A percentile compares a stretch with the other conserved stretches of the same genome.
Evolutionary conservation across 2,113 vertebrate species (phyloP).

Genomic region (Pagrus major): DNA sequence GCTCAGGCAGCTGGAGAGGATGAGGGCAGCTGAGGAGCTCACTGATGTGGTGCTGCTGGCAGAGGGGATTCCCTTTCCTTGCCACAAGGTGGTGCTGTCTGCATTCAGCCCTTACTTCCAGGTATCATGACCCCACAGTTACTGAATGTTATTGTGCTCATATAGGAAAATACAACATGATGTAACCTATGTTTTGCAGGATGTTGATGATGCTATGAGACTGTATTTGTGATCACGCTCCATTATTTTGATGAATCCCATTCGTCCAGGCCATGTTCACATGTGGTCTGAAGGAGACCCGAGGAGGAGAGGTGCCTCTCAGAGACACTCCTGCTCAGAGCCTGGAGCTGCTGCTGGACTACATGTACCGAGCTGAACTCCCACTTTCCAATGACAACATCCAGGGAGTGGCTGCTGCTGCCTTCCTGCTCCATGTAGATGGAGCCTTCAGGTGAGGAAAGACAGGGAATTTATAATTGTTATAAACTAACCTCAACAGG

Average conservation of each 20-base stretch:
- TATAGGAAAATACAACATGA: background rate
- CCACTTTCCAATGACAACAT: constrained; percentile 86
- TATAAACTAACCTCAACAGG: background rate
- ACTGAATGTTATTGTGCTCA: background rate
- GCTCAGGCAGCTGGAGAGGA: constrained; percentile 85
- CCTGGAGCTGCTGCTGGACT: constrained; percentile 84
- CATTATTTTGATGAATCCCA: background rate
- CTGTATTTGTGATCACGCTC: background rate
- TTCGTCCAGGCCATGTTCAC: constrained; percentile 88
- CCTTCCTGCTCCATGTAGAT: constrained; percentile 93
- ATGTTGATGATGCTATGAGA: background rate
- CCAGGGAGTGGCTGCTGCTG: constrained; percentile 88
- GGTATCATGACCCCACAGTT: constrained; percentile 52
- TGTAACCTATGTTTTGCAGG: background rate
- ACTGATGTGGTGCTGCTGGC: constrained; percentile 89
- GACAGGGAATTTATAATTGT: background rate
- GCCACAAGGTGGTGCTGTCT: constrained; percentile 91
- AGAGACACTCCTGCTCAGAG: constrained; percentile 87
- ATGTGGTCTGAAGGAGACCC: constrained; percentile 90
- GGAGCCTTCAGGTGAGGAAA: constrained; percentile 81
- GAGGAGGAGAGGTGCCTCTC: constrained; percentile 85
- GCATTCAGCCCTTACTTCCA: constrained; percentile 94
- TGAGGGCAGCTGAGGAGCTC: constrained; percentile 87
- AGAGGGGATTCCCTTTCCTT: constrained; percentile 88
- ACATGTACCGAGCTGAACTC: constrained; percentile 88